A percentile compares a stretch with the other conserved stretches of the same genome.
Conservation (phyloP, 2,113 vertebrate genomes). For the Boulengeromyrus knoepffleri region DNA sequence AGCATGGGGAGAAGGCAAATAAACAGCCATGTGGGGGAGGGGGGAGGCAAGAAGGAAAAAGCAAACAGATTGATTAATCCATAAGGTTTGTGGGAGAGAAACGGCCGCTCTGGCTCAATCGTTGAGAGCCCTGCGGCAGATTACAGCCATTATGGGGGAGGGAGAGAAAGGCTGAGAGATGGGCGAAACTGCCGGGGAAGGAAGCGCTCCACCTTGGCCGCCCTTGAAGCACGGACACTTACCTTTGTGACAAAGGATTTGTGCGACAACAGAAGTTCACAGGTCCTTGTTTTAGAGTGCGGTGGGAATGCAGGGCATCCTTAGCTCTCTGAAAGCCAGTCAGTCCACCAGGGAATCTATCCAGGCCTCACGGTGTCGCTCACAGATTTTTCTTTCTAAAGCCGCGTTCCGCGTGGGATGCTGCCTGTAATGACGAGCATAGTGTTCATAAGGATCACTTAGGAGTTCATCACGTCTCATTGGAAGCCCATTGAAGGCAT, state of each 20-base stretch:
- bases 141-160: background rate
- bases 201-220: background rate
- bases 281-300: background rate
- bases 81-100: constrained; percentile 13
- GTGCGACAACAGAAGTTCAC: background rate
- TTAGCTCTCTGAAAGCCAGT: background rate
- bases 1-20: background rate
- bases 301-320: background rate
- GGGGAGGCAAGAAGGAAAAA: background rate
- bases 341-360: background rate
- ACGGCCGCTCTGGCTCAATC: constrained; percentile 7
- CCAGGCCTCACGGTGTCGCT: background rate
- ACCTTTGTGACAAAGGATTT: background rate
- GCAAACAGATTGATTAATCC: constrained; percentile 24
- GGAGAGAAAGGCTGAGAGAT: background rate
- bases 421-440: background rate
- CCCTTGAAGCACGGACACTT: background rate
- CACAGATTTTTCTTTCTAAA: background rate
- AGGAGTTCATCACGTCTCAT: background rate
- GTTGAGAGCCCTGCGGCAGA: constrained; percentile 2
- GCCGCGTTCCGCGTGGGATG: background rate
- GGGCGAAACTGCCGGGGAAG: background rate
- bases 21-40: background rate
- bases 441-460: background rate
- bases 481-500: constrained; percentile 9